Evolutionary conservation across 2,888 invertebrate genomes (phyloP), one percentile per base, ranked within the genome.

Genomic region (Axea sp.): DNA sequence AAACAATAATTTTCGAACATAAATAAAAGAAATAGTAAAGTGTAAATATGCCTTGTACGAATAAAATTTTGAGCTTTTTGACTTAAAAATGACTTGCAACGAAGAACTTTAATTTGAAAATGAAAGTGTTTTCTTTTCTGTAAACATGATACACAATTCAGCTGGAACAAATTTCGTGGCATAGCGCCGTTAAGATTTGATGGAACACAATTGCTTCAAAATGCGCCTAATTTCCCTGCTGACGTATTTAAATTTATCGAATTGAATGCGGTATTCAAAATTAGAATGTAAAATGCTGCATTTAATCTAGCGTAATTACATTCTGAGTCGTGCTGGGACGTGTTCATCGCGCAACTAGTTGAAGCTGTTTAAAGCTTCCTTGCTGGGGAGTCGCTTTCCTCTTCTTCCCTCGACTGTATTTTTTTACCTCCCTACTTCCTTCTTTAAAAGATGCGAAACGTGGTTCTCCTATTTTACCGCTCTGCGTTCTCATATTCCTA

Each of bases 381-480:
- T 22, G 11, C 22, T 51, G 11, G 8, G 15, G 6, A 31, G 15
- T 24, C 9, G 39, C 14, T 14, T 26, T 24, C 33, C 11, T 33
- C 15, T 15, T 33, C 7, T 15, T 12, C 43, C n/a, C 17, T 11
- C 24, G 0, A 0, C 1, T 17, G 11, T 28, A 0, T 49, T 37
- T 35, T 41, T 30, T 8, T 24, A 6, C 62, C 24, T 31, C 37
- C 33, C 2, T 49, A 51, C 26, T 37, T 31, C 12, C 59, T 24
- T 9, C 28, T 49, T 39, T 9, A 19, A 15, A 35, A 65, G 65
- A 30, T 26, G 45, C 67, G 49, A 26, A 41, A 51, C 43, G 64
- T 64, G 64, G 69, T 67, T 74, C 59, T 64, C 64, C 57, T 37
- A 64, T 57, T 64, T 74, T 57, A 57, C 64, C 28, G 55, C 64